Conservation (phyloP, 1,140 invertebrate genomes). For the Drosophila melanica region DNA sequence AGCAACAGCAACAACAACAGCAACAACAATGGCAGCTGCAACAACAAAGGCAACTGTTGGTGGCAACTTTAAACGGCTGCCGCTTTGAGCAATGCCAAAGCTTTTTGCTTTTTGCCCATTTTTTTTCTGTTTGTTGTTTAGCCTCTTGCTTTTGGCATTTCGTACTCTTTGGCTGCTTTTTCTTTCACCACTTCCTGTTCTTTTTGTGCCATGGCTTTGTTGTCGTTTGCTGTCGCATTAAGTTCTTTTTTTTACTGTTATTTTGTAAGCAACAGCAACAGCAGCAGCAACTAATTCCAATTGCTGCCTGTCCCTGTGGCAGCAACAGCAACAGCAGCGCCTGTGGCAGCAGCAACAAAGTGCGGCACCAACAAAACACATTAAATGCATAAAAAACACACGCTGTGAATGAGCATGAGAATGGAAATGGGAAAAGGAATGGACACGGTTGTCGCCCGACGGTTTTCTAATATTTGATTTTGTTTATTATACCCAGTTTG, state of each 20-base stretch:
- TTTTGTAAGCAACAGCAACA: slow-evolving; percentile 36
- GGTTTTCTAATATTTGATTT: slow-evolving; percentile 68
- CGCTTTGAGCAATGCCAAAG: slow-evolving; percentile 38
- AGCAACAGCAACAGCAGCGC: slow-evolving; percentile 10
- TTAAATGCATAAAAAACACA: slow-evolving; percentile 51
- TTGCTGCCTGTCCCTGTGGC: slow-evolving; percentile 20
- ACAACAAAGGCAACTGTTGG: slow-evolving; percentile 32
- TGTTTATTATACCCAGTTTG: slow-evolving; percentile 30
- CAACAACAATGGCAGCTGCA: slow-evolving; percentile 18
- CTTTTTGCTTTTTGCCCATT: slow-evolving; percentile 10
- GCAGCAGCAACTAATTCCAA: slow-evolving; percentile 47
- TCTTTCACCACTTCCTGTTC: slow-evolving; percentile 22
- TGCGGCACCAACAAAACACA: slow-evolving; percentile 46
- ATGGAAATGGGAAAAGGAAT: background rate
- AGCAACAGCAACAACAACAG: slow-evolving; percentile 34
- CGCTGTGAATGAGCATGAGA: slow-evolving; percentile 13
- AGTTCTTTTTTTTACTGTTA: slow-evolving; percentile 38
- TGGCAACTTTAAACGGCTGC: slow-evolving; percentile 42
- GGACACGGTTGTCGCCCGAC: slow-evolving; percentile 7
- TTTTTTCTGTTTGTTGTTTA: background rate
- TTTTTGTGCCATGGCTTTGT: slow-evolving; percentile 33
- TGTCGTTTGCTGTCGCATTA: slow-evolving; percentile 39
- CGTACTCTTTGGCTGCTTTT: background rate
- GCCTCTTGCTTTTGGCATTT: background rate
- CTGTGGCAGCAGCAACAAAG: slow-evolving; percentile 11